These are phyloP conservation scores for Brassicogethes aeneus DNA, from an alignment of 2,888 invertebrate species.

Conservation along the genomic window DNA sequence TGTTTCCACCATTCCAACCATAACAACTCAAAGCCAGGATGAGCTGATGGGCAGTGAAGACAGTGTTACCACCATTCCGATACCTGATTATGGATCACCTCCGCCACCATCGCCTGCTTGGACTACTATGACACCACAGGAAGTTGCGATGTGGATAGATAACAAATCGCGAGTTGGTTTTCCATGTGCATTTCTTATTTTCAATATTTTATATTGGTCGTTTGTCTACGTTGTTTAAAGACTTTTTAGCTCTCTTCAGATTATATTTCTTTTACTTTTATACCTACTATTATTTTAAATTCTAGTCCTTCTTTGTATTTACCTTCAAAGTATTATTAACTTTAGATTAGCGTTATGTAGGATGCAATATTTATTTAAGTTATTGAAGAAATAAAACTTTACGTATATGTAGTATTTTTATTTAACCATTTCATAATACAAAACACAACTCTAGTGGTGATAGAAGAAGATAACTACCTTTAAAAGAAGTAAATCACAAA, in stretches of 20 bases:
- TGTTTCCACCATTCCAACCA: conserved; percentile 56
- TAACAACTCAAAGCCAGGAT: conserved; percentile 59
- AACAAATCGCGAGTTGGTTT: conserved; percentile 68
- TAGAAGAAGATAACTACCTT: too few species aligned
- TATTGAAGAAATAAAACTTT: too few species aligned
- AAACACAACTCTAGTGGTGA: too few species aligned
- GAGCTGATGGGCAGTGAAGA: conserved; percentile 41
- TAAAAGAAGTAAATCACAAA: too few species aligned
- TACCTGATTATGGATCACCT: conserved; percentile 21
- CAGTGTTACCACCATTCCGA: conserved; percentile 25
- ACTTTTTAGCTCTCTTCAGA: not conserved
- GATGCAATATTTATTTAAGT: too few species aligned
- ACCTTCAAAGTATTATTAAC: too few species aligned
- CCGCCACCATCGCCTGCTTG: conserved; percentile 42
- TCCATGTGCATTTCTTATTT: conserved; percentile 67
- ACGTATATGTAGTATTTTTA: too few species aligned
- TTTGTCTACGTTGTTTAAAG: conserved; percentile 33
- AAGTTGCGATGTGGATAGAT: conserved; percentile 84
- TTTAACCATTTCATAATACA: too few species aligned
- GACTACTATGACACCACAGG: conserved; percentile 82
- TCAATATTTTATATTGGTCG: conserved; percentile 51
- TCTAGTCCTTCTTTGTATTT: too few species aligned
- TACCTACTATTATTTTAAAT: too few species aligned
- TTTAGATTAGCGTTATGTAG: too few species aligned
- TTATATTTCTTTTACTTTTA: not conserved